phyloP scores from a whole-genome alignment of 2,113 vertebrate genomes.

The Sinosuthora webbiana region DNA sequence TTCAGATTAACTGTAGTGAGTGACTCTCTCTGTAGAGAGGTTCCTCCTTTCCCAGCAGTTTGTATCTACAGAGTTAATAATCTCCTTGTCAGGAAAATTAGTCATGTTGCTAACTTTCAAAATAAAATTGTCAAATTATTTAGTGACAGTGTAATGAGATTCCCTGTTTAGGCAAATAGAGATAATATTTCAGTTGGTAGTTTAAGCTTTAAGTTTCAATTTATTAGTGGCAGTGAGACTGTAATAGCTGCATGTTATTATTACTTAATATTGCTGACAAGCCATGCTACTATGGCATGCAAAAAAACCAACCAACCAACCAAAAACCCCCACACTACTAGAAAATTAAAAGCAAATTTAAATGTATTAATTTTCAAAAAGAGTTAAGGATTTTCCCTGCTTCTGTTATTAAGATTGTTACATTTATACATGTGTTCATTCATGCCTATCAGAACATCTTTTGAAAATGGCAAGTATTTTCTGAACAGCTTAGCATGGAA shows the following conservation, averaged over 20 bases:
- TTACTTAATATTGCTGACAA: background rate
- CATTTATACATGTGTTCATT: background rate
- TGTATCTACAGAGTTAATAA: background rate
- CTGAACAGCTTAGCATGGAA: background rate
- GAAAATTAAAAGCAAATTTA: background rate
- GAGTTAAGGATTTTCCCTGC: background rate
- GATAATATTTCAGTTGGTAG: background rate
- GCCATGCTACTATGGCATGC: background rate
- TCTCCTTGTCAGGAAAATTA: background rate
- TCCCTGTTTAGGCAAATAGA: background rate
- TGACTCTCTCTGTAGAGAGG: background rate
- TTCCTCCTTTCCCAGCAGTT: background rate
- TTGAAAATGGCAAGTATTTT: background rate
- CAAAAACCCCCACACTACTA: background rate
- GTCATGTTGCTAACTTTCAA: background rate
- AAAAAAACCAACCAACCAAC: background rate
- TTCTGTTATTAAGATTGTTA: background rate
- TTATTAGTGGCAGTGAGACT: background rate
- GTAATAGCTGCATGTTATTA: background rate
- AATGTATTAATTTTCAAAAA: background rate
- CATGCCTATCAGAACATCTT: background rate
- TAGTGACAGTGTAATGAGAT: background rate
- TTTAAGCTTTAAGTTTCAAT: background rate
- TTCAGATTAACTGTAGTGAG: background rate
- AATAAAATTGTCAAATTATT: background rate